phyloP scores from a whole-genome alignment of 2,888 invertebrate species.

The Adelognathus sp. region DNA sequence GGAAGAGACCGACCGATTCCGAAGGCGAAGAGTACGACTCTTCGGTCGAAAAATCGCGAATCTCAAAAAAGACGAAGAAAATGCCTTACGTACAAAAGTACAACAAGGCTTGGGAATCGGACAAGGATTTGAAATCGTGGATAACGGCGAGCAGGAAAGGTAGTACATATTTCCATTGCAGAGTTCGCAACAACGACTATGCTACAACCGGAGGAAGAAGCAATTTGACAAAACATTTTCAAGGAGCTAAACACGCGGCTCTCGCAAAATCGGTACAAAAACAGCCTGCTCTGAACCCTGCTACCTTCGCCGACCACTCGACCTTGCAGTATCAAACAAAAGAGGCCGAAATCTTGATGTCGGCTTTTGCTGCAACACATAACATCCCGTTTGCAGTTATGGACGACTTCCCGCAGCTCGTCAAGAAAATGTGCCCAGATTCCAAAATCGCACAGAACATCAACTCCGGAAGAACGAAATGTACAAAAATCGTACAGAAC shows the following conservation, averaged over 20 bases:
- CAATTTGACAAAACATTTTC: conserved; percentile 8
- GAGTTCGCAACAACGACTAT: conserved; percentile 15
- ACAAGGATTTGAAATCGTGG: conserved; percentile 9
- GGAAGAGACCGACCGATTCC: not conserved
- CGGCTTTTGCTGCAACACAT: conserved; percentile 52
- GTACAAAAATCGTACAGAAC: conserved; percentile 53
- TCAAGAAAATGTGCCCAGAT: conserved; percentile 52
- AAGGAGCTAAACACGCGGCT: conserved; percentile 3
- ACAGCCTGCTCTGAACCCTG: conserved; percentile 12
- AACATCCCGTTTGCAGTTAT: conserved; percentile 53
- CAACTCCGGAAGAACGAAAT: conserved; percentile 52
- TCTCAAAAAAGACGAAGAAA: not conserved
- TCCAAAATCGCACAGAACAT: conserved; percentile 53
- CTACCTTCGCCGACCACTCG: not conserved
- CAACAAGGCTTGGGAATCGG: conserved; percentile 15
- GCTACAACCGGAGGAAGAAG: conserved; percentile 16
- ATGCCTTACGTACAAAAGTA: conserved; percentile 7
- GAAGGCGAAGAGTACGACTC: not conserved
- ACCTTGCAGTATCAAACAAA: conserved; percentile 3
- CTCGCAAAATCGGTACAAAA: not conserved
- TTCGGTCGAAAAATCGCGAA: too few species aligned
- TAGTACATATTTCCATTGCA: conserved; percentile 13
- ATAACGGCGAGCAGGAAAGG: not conserved
- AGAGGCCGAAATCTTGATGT: conserved; percentile 31
- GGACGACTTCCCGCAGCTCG: conserved; percentile 44